Evolutionary conservation across 2,113 vertebrate genomes (phyloP).

Genomic region (Thalassarche chlororhynchos): DNA sequence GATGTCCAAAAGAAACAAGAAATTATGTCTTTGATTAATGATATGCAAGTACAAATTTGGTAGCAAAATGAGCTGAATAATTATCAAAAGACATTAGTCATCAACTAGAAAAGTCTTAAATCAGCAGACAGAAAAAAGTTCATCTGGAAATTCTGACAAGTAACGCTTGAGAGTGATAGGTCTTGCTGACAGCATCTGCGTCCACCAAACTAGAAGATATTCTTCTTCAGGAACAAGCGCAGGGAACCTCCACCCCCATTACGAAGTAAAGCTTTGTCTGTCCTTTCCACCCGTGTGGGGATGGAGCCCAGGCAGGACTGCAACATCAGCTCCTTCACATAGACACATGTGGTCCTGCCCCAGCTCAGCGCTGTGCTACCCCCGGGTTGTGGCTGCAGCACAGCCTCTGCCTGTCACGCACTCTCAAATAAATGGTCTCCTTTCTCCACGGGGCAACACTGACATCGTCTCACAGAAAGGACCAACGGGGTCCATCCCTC

Average conservation of each 20-base stretch:
- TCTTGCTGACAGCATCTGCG: background rate
- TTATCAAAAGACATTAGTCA: background rate
- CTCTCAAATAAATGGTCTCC: background rate
- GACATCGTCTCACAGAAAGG: background rate
- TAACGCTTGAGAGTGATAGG: background rate
- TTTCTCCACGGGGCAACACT: background rate
- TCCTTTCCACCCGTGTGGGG: accelerated
- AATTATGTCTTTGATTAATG: background rate
- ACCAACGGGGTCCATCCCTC: background rate
- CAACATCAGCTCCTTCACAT: background rate
- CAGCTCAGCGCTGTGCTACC: accelerated
- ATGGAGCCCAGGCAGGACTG: background rate
- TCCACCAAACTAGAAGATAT: background rate
- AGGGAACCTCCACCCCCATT: background rate
- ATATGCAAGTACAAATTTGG: background rate
- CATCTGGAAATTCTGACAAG: background rate
- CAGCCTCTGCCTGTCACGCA: background rate
- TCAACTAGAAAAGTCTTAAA: background rate
- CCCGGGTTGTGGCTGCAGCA: background rate
- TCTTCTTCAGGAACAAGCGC: background rate
- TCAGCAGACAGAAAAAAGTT: background rate
- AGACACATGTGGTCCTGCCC: background rate
- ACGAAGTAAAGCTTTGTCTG: background rate
- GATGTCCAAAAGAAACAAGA: slow-evolving; percentile 26
- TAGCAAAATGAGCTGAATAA: background rate